These are phyloP conservation scores for Drosophila prosaltans DNA, from an alignment of 1,140 invertebrate species.

Conservation along the genomic window DNA sequence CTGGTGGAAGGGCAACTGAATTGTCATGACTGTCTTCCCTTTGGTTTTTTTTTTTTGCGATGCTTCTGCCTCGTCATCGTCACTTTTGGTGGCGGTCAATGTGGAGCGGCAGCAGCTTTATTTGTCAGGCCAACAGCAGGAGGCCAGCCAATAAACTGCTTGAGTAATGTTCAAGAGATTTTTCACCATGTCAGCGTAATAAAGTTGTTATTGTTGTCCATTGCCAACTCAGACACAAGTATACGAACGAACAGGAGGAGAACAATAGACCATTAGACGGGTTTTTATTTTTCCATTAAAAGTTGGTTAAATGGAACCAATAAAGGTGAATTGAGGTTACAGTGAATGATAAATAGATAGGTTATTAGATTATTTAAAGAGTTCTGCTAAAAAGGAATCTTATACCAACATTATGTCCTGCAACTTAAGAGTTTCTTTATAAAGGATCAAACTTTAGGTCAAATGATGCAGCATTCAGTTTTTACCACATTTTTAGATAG, in stretches of 20 bases:
- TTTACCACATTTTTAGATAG: no score
- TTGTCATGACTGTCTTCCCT: slow-evolving; percentile 19
- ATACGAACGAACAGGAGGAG: background rate
- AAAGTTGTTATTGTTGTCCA: slow-evolving; percentile 54
- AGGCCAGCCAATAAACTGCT: slow-evolving; percentile 57
- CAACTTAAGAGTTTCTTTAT: no score
- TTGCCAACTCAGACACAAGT: no score
- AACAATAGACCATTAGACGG: slow-evolving; percentile 64
- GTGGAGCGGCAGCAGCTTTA: slow-evolving; percentile 39
- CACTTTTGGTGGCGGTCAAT: slow-evolving; percentile 4
- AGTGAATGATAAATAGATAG: background rate
- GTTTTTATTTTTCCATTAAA: slow-evolving; percentile 24
- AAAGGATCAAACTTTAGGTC: no score
- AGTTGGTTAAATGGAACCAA: slow-evolving; percentile 32
- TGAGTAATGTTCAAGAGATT: slow-evolving; percentile 73
- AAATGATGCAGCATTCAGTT: no score
- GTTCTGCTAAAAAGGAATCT: no score
- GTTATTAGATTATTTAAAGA: background rate
- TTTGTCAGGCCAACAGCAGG: slow-evolving; percentile 48
- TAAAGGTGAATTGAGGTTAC: slow-evolving; percentile 12
- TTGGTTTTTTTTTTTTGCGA: background rate
- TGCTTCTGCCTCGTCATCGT: slow-evolving; percentile 49
- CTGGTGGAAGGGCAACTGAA: slow-evolving; percentile 24
- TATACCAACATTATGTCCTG: no score
- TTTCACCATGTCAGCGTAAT: slow-evolving; percentile 77